phyloP scores from a whole-genome alignment of 2,797 vertebrate genomes.

The Schizopygopsis pylzovi region DNA sequence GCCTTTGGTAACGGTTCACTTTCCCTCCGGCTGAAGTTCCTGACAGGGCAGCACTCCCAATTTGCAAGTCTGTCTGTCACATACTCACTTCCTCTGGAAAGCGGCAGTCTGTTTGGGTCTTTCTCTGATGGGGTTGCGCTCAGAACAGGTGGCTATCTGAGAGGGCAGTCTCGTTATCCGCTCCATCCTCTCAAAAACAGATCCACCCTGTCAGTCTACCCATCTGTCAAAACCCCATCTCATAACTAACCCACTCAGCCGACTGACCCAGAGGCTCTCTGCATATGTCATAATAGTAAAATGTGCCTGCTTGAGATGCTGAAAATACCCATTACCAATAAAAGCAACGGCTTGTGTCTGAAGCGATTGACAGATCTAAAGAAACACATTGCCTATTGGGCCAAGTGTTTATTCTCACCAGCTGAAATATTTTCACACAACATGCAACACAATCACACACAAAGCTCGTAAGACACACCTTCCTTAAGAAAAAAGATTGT shows the following conservation, averaged over 20 bases:
- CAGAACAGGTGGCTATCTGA: conserved; percentile 41
- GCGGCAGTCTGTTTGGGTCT: background rate
- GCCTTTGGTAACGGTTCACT: conserved; percentile 14
- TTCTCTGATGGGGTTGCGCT: conserved; percentile 7
- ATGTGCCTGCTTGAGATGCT: conserved; percentile 19
- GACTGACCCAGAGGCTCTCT: conserved; percentile 10
- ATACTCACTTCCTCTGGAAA: conserved; percentile 10
- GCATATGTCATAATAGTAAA: conserved; percentile 27
- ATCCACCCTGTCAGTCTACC: conserved; percentile 24
- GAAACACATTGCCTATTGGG: conserved; percentile 10
- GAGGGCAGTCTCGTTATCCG: conserved; percentile 11
- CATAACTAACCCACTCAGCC: conserved; percentile 15
- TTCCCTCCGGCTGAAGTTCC: conserved; percentile 15
- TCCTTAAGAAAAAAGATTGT: background rate
- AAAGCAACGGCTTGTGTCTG: background rate
- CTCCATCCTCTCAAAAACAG: conserved; percentile 7
- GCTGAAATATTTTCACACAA: conserved; percentile 19
- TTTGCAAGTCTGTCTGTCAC: conserved; percentile 33
- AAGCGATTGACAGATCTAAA: conserved; percentile 28
- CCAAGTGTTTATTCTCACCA: conserved; percentile 16
- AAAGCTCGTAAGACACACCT: background rate
- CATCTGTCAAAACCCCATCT: conserved; percentile 20
- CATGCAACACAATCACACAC: background rate
- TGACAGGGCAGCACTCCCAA: conserved; percentile 11
- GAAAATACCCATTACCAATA: conserved; percentile 13